Evolutionary conservation across 2,888 invertebrate species (phyloP).

Genomic region (Trichopoda pennipes): DNA sequence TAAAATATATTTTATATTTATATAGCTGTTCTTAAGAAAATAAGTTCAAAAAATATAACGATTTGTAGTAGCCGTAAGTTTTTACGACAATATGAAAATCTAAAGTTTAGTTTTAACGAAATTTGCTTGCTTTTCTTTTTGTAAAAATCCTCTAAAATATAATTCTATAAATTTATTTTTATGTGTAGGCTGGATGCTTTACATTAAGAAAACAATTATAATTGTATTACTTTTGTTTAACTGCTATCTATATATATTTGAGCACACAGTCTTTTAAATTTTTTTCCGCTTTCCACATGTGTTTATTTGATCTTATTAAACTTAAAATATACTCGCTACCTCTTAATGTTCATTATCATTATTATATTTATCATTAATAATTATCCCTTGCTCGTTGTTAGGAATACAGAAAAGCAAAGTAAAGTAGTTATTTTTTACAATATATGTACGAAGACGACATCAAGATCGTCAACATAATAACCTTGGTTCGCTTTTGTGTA

Average conservation of each 20-base stretch:
- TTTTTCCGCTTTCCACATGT: conserved; percentile 45
- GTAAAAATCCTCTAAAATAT: background rate
- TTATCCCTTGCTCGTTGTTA: conserved; percentile 54
- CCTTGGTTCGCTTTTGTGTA: conserved; percentile 64
- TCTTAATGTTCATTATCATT: conserved; percentile 58
- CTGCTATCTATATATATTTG: background rate
- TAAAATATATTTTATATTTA: conserved; percentile 16
- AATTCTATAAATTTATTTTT: background rate
- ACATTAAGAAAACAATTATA: conserved; percentile 26
- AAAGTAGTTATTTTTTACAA: conserved; percentile 41
- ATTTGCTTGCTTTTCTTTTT: too few species aligned
- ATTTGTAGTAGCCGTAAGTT: conserved; percentile 36
- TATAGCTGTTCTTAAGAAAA: conserved; percentile 34
- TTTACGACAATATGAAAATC: conserved; percentile 7
- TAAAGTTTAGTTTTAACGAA: too few species aligned
- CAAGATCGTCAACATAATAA: conserved; percentile 63
- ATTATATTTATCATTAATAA: conserved; percentile 67
- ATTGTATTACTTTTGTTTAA: background rate
- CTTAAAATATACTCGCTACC: conserved; percentile 31
- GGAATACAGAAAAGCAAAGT: conserved; percentile 30
- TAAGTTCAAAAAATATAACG: background rate
- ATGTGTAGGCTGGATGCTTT: conserved; percentile 17
- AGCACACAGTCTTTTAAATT: conserved; percentile 32
- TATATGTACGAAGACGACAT: conserved; percentile 62
- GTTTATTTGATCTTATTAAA: conserved; percentile 65